phyloP scores from a whole-genome alignment of 2,888 invertebrate species.

The Malachius bipustulatus region DNA sequence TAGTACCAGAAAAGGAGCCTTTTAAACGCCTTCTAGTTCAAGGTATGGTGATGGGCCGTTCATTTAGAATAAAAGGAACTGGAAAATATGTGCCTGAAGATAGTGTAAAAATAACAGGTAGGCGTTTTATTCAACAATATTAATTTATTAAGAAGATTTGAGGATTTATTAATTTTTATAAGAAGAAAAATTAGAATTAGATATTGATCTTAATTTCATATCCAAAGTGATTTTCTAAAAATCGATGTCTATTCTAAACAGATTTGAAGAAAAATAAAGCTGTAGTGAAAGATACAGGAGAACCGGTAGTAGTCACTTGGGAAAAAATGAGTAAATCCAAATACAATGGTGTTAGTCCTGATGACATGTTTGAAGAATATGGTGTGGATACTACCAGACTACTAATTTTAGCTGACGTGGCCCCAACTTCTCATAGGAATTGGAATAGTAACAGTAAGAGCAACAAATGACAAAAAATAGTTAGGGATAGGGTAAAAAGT shows the following conservation, averaged over 20 bases:
- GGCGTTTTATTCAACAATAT: conserved; percentile 8
- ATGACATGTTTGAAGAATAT: conserved; percentile 62
- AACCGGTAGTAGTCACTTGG: conserved; percentile 63
- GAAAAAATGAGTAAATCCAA: conserved; percentile 99
- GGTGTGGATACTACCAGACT: conserved; percentile 86
- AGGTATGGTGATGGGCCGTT: conserved; percentile 89
- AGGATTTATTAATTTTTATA: no score
- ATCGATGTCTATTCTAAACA: conserved; percentile 18
- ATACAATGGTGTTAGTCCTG: conserved; percentile 90
- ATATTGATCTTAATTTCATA: no score
- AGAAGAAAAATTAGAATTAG: no score
- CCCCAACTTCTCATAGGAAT: conserved; percentile 77
- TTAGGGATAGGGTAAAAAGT: neutral
- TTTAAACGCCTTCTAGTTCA: conserved; percentile 85
- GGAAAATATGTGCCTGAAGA: conserved; percentile 67
- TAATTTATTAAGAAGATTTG: no score
- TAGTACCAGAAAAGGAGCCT: conserved; percentile 69
- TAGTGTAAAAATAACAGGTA: conserved; percentile 43
- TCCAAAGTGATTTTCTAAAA: neutral
- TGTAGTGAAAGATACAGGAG: conserved; percentile 49
- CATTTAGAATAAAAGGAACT: conserved; percentile 57
- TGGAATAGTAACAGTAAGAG: conserved; percentile 83
- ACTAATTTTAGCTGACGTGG: conserved; percentile 78
- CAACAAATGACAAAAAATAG: neutral
- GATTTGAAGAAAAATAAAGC: conserved; percentile 50